These are phyloP conservation scores for Tinea pellionella DNA, from an alignment of 2,888 invertebrate species.

Conservation along the genomic window DNA sequence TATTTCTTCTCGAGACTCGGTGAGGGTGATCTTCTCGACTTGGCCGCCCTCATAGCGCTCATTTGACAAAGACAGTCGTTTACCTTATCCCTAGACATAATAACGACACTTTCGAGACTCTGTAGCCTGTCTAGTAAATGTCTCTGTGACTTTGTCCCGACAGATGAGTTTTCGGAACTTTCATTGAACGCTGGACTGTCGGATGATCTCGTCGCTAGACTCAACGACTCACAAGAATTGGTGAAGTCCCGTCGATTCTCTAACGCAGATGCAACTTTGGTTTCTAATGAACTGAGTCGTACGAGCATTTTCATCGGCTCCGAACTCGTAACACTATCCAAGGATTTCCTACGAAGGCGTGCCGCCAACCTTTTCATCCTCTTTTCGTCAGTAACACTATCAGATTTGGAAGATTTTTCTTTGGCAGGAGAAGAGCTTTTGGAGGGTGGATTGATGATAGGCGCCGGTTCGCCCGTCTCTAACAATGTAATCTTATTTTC, in stretches of 20 bases:
- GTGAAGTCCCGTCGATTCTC: slow-evolving; percentile 53
- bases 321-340: slow-evolving; percentile 81
- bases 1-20: slow-evolving; percentile 75
- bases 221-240: slow-evolving; percentile 70
- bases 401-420: slow-evolving; percentile 63
- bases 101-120: slow-evolving; percentile 71
- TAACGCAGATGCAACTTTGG: slow-evolving; percentile 76
- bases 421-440: slow-evolving; percentile 67
- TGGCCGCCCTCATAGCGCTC: slow-evolving; percentile 71
- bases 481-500: slow-evolving; percentile 81
- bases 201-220: slow-evolving; percentile 45
- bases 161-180: slow-evolving; percentile 37
- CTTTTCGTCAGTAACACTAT: slow-evolving; percentile 58
- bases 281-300: slow-evolving; percentile 80
- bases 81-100: slow-evolving; percentile 74
- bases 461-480: slow-evolving; percentile 63
- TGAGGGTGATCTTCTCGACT: slow-evolving; percentile 73
- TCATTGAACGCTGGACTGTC: slow-evolving; percentile 43
- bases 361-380: slow-evolving; percentile 65
- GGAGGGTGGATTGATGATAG: slow-evolving; percentile 49
- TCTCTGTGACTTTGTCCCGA: slow-evolving; percentile 60
- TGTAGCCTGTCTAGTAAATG: slow-evolving; percentile 71
- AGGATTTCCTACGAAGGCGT: slow-evolving; percentile 76
- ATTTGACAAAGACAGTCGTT: slow-evolving; percentile 76
- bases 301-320: slow-evolving; percentile 86